Base-by-base conservation (phyloP, 1,140 invertebrate species). In the Venturia canescens region DNA sequence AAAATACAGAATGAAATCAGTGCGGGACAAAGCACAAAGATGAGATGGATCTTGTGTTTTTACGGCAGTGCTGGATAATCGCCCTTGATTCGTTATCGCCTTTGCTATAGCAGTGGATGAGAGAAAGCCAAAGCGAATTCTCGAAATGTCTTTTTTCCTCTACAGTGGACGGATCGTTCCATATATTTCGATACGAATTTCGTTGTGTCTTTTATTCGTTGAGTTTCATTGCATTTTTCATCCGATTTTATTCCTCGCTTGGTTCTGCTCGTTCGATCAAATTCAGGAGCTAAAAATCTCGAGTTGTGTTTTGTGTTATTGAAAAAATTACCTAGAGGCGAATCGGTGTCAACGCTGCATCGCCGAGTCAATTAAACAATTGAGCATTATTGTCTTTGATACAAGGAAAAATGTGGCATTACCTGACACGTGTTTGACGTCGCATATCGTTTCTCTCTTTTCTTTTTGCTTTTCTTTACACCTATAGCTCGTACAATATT, bases 331-430 rank as follows among this genome's bases (percentile, higher is more conserved):
- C 23, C 11, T 18, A 74, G 57, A 57, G 5, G 48, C 71, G 50
- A 53, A 29, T 53, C 27, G 34, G 3, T 44, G 70, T 21, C 38
- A 9, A 72, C n/a, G 70, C 48, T 21, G 26, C 27, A 74, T 74
- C 71, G 48, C 71, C 71, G 71, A 53, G 71, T 74, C 71, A 74
- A 74, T 74, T 74, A 74, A 53, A 74, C 16, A 57, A 48, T 74
- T 74, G 71, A 74, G 71, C 71, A 74, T 74, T 74, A 74, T 74
- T 74, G 71, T 74, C 71, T 74, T 74, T 74, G 71, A 53, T 74
- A 57, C 13, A n/a, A 74, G 48, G 44, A 74, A 74, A 74, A 53
- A 27, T 70, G 53, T 57, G 53, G 23, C 4, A 27, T 23, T 57
- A 74, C 26, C 71, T 74, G 48, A 44, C 38, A 13, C 13, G 31